Base-by-base conservation (phyloP, 1,140 invertebrate species). In the Telenomus remus region DNA sequence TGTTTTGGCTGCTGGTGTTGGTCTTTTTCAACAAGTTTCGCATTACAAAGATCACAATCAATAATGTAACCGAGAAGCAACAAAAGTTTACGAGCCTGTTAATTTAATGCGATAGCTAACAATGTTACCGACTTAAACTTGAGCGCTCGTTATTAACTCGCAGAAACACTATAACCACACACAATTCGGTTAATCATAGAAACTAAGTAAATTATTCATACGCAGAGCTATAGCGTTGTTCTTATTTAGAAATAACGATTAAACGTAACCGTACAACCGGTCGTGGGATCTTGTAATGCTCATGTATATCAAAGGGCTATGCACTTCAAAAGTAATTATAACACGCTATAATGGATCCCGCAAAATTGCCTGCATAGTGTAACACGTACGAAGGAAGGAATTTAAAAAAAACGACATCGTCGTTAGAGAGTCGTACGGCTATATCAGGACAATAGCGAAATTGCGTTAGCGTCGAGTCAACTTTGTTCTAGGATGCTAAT, bases 281-380 rank as follows among this genome's bases (percentile, higher is more conserved):
- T 42, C 16, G 50, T 42, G 49, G 42, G 14, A 42, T 69, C 49
- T 11, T 53, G 46, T 46, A 12, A 34, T 60, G 50, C 54, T 48
- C 43, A 12, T 46, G 54, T 48, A 54, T 48, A 60, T 53, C 56
- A 46, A 51, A 68, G 49, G 9, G 37, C 39, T 48, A 9, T 39
- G 49, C 42, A 54, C 42, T 68, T 49, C 53, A 69, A 70, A 61
- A 60, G 56, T 70, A 70, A 70, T 70, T 61, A 61, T 70, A 70
- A 61, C 65, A 48, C 42, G 34, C 42, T 42, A 48, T 60, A 61
- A 70, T 70, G 66, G 57, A 59, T 61, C 35, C 51, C 35, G 57
- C 16, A 27, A 55, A 50, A 33, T 61, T 49, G 55, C 44, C 48
- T 70, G 55, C 50, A 53, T 34, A 44, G 44, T 56, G 50, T 49